Base-by-base conservation (phyloP, 2,797 vertebrate genomes). In the Morus bassanus region DNA sequence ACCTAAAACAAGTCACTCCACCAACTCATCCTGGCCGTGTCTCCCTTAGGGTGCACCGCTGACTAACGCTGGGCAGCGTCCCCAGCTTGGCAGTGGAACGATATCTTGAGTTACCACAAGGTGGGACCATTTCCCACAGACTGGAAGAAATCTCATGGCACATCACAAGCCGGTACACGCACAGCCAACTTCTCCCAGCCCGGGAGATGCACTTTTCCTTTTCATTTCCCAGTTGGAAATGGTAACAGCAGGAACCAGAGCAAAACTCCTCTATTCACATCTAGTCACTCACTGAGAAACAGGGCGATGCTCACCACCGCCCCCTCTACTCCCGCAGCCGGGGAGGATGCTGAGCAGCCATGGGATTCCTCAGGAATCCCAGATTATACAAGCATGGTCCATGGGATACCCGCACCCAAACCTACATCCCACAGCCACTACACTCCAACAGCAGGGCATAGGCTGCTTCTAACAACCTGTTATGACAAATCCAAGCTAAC, bases 71-170 rank as follows among this genome's bases (percentile, higher is more conserved):
- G 68, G 12, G 53, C 51, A 65, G 61, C 7, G 0, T 48, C 28
- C 48, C 77, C 10, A 67, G 7, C n/a, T 31, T 7, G 0, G 74
- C 6, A 1, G 11, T 30, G 74, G 78, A 75, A 88, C 75, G 3
- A 4, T 95, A 56, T 82, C 91, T 41, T 54, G 25, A 81, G 56
- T 59, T 70, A 84, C 95, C 96, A 95, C 95, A 88, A 95, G 96
- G 90, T 95, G 95, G 95, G 85, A 96, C 79, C 89, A 86, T 85
- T 60, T 54, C 51, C 86, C 93, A 85, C 81, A 50, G 33, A 17
- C 81, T 72, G 54, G 73, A 21, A 78, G 59, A 39, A 33, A 76
- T 43, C 60, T 31, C 31, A 13, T 0, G 11, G 73, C 46, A 35
- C 31, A 6, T 51, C 73, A 59, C 35, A 54, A n/a, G 19, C 33